These are phyloP conservation scores for Arrhopalites spinosus DNA, from an alignment of 2,888 invertebrate genomes.

Conservation along the genomic window DNA sequence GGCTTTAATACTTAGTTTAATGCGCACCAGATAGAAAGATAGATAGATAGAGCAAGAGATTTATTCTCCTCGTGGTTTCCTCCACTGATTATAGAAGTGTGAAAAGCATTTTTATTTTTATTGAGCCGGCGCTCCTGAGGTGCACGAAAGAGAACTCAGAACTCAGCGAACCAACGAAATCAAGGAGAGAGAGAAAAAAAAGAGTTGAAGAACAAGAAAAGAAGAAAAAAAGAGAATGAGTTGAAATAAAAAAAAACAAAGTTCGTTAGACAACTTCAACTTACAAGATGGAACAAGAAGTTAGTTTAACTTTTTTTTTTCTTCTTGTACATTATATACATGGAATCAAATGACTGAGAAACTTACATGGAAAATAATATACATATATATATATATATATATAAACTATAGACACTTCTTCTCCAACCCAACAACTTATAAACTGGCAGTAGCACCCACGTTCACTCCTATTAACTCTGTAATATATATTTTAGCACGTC, in stretches of 20 bases:
- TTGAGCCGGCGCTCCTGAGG: constrained; percentile 25
- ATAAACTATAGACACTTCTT: background rate
- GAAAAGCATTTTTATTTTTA: constrained; percentile 37
- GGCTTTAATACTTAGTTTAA: constrained; percentile 20
- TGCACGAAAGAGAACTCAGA: background rate
- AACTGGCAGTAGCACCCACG: constrained; percentile 9
- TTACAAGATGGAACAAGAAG: background rate
- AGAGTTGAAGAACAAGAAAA: background rate
- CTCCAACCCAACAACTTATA: background rate
- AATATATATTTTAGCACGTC: constrained; percentile 36
- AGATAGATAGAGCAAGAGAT: constrained; percentile 21
- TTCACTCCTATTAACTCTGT: constrained; percentile 31
- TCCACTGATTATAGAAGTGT: constrained; percentile 32
- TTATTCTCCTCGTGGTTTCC: constrained; percentile 20
- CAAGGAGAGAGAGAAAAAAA: background rate
- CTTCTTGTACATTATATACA: constrained; percentile 8
- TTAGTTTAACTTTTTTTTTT: background rate
- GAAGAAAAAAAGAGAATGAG: background rate
- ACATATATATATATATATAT: background rate
- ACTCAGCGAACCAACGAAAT: background rate
- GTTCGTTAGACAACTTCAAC: constrained; percentile 11
- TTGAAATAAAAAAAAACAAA: background rate
- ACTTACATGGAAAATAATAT: too few relatives aligned
- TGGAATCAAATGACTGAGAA: background rate
- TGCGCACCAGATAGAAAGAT: constrained; percentile 17